These are phyloP conservation scores for Aphidoletes aphidimyza DNA, from an alignment of 2,888 invertebrate species.

Conservation along the genomic window DNA sequence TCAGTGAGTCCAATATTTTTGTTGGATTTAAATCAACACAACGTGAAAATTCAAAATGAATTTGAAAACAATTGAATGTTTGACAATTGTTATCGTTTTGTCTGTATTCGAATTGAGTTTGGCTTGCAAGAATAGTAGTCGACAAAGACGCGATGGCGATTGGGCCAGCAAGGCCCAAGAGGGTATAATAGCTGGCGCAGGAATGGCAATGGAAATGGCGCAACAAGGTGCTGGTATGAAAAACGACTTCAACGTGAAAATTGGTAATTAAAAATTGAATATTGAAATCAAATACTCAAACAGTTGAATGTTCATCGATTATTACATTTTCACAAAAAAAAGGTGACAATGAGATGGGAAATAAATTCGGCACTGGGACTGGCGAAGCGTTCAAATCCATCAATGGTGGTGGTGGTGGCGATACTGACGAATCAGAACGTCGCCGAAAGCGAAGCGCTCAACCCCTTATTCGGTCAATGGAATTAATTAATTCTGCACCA, in stretches of 20 bases:
- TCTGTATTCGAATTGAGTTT: background rate
- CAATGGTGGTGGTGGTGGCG: background rate
- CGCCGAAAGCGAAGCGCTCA: background rate
- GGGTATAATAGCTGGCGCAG: background rate
- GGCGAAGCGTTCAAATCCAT: background rate
- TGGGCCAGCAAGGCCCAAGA: background rate
- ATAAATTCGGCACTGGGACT: too few species aligned
- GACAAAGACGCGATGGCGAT: background rate
- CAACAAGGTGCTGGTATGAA: too few species aligned
- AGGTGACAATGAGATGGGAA: too few species aligned
- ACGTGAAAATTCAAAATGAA: too few species aligned
- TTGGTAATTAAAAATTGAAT: too few species aligned
- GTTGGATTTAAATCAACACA: background rate
- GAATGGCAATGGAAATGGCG: background rate
- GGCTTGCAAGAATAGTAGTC: background rate
- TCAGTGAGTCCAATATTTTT: background rate
- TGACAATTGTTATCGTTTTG: background rate
- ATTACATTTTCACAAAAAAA: too few species aligned
- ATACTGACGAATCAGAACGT: background rate
- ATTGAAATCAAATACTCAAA: too few species aligned
- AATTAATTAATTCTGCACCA: too few species aligned
- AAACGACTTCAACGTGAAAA: too few species aligned
- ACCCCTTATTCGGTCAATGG: background rate
- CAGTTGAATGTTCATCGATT: too few species aligned
- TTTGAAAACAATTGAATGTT: background rate